phyloP scores from a whole-genome alignment of 2,113 vertebrate genomes.

The Serilophus lunatus region DNA sequence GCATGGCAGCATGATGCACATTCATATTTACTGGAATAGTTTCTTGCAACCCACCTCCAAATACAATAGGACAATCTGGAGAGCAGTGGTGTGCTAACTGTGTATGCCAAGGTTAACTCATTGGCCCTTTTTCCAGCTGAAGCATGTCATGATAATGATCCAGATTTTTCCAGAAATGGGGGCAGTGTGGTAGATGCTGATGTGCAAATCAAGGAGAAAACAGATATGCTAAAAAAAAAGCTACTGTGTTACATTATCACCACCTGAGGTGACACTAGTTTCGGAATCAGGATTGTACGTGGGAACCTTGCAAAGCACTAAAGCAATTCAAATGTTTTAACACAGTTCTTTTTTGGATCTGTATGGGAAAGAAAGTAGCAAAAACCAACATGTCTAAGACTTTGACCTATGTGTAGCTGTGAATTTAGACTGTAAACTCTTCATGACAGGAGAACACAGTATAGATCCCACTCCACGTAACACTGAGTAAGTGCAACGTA shows the following conservation, averaged over 20 bases:
- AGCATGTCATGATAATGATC: neutral
- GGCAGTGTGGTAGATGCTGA: neutral
- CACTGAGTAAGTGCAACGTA: neutral
- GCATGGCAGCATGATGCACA: neutral
- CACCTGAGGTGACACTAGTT: neutral
- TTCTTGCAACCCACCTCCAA: neutral
- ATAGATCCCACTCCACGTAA: neutral
- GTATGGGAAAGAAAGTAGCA: neutral
- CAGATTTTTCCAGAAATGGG: neutral
- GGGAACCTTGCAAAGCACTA: neutral
- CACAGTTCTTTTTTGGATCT: neutral
- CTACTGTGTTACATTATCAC: neutral
- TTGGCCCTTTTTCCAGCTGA: neutral
- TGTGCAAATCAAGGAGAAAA: neutral
- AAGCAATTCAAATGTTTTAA: neutral
- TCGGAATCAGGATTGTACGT: neutral
- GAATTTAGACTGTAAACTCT: neutral
- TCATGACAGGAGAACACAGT: neutral
- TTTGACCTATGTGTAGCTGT: neutral
- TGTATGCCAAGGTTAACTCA: neutral
- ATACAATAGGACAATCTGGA: neutral
- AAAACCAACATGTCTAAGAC: neutral
- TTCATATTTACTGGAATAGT: neutral
- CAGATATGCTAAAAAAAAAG: neutral
- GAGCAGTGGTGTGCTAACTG: fast-evolving